A percentile compares a stretch with the other conserved stretches of the same genome.
Evolutionary conservation across 2,797 vertebrate species (phyloP).

Genomic region (Pseudochirops corinnae): DNA sequence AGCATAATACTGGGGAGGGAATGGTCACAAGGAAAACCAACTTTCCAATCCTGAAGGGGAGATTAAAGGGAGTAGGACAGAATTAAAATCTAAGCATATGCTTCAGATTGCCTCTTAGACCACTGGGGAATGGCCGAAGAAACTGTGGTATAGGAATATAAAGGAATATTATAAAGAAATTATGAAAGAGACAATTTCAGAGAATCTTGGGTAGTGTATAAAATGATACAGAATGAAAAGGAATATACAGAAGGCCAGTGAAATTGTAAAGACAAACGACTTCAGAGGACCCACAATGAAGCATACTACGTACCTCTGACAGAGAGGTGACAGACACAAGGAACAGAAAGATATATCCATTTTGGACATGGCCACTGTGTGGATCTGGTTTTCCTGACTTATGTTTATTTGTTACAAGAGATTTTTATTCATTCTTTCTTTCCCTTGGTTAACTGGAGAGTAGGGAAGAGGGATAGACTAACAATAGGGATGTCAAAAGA

Average conservation of each 20-base stretch:
- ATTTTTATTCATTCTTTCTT: background rate
- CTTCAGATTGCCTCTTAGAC: background rate
- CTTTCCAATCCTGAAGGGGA: background rate
- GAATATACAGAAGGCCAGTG: background rate
- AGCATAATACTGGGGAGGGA: background rate
- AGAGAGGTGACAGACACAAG: background rate
- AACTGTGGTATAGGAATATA: background rate
- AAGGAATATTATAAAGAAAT: background rate
- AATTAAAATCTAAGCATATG: background rate
- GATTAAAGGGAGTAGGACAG: background rate
- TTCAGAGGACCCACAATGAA: background rate
- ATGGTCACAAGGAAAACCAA: background rate
- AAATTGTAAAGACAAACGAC: background rate
- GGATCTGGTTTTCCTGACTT: background rate
- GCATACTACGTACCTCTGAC: background rate
- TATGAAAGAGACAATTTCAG: background rate
- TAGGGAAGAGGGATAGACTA: background rate
- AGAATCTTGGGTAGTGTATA: background rate
- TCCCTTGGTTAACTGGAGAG: background rate
- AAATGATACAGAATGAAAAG: background rate
- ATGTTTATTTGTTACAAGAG: background rate
- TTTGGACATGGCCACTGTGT: background rate
- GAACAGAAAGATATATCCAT: background rate
- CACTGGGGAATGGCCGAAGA: background rate
- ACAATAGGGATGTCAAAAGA: background rate